These are phyloP conservation scores for Arctia plantaginis DNA, from an alignment of 2,888 invertebrate species.

Conservation along the genomic window DNA sequence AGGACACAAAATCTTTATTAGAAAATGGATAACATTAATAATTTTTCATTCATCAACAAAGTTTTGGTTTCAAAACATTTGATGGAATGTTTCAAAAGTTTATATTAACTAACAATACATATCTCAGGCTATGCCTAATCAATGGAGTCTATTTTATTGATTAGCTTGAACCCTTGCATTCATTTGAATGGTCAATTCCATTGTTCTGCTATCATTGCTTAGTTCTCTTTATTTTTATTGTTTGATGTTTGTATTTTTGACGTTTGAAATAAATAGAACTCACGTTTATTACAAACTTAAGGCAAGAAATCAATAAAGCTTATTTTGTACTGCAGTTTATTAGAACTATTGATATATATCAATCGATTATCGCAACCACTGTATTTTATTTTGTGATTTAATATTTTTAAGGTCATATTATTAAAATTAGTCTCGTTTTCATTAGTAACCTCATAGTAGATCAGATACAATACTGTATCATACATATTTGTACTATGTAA, in stretches of 20 bases:
- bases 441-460: neutral
- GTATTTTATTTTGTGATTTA: constrained; percentile 40
- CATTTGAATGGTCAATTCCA: neutral
- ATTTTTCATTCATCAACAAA: neutral
- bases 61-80: neutral
- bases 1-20: too few species aligned
- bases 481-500: neutral
- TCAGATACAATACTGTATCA: neutral
- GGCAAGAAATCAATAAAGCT: neutral
- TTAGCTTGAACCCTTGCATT: neutral
- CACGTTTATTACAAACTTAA: neutral
- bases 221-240: neutral
- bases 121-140: neutral
- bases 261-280: neutral
- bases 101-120: neutral
- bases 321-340: neutral
- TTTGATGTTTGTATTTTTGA: neutral
- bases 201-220: neutral
- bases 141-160: neutral
- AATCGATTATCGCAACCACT: constrained; percentile 40
- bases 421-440: neutral
- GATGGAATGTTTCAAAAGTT: neutral
- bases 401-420: constrained; percentile 8
- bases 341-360: constrained; percentile 28
- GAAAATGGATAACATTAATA: neutral